Conservation (phyloP, 1,140 invertebrate species). For the Mizuhopecten yessoensis region DNA sequence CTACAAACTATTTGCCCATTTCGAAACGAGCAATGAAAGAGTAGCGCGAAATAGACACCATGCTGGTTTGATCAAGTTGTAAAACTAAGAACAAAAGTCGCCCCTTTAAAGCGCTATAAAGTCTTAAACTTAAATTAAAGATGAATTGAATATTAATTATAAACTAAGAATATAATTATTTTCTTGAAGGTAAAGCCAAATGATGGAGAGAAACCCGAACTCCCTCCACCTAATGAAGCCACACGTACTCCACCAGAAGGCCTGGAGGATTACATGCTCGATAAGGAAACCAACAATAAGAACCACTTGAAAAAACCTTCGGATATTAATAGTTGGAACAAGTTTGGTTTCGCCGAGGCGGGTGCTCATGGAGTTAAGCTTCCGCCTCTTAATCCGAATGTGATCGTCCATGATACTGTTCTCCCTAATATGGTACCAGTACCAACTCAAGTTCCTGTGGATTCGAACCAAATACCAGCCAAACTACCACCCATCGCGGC, state of each 20-base stretch:
- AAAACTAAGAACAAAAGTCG: no score
- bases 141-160: no score
- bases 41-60: no score
- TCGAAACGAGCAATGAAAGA: no score
- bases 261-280: not conserved
- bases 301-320: not conserved
- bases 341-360: not conserved
- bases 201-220: not conserved
- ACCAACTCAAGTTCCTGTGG: not conserved
- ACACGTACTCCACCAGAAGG: not conserved
- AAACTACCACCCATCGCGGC: not conserved
- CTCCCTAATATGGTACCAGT: not conserved
- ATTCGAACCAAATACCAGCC: not conserved
- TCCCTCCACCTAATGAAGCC: not conserved
- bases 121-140: no score
- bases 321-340: no score
- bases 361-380: not conserved
- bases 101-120: no score
- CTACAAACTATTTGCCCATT: no score
- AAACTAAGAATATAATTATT: not conserved
- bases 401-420: not conserved
- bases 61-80: no score
- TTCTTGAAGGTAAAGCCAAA: not conserved
- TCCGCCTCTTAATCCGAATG: not conserved
- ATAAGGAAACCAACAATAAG: not conserved